Conservation (phyloP, 2,113 vertebrate species). For the Mesocricetus auratus region DNA sequence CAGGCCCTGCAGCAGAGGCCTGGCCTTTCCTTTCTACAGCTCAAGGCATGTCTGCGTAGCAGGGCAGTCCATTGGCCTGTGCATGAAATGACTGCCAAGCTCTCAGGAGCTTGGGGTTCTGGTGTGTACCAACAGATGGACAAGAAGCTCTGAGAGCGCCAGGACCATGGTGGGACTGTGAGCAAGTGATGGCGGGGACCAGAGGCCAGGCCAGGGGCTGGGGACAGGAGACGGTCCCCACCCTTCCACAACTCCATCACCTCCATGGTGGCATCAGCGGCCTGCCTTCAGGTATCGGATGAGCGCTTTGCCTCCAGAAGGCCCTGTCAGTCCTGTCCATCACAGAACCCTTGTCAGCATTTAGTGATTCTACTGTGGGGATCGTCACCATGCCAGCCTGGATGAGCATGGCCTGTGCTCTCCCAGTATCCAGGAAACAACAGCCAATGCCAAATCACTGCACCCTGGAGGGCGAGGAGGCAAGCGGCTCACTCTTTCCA, state of each 20-base stretch:
- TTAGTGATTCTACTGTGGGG: background rate
- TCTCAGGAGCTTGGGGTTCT: background rate
- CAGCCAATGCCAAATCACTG: background rate
- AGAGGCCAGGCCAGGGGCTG: background rate
- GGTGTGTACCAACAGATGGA: accelerated
- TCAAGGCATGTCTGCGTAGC: no score
- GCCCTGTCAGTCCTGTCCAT: background rate
- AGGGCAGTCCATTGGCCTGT: background rate
- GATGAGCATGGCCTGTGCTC: background rate
- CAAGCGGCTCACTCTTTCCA: no score
- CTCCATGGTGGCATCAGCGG: background rate
- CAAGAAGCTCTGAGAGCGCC: background rate
- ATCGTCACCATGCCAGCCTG: background rate
- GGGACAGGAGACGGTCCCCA: background rate
- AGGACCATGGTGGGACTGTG: accelerated
- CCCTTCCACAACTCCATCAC: background rate
- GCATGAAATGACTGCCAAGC: background rate
- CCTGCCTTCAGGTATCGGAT: background rate
- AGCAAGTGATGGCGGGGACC: background rate
- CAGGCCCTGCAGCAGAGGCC: background rate
- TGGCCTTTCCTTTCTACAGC: background rate
- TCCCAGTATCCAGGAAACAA: background rate
- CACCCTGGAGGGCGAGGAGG: background rate
- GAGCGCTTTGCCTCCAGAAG: background rate
- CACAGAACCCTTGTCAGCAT: no score